Evolutionary conservation across 1,140 invertebrate species (phyloP).

Genomic region (Aplysia californica): DNA sequence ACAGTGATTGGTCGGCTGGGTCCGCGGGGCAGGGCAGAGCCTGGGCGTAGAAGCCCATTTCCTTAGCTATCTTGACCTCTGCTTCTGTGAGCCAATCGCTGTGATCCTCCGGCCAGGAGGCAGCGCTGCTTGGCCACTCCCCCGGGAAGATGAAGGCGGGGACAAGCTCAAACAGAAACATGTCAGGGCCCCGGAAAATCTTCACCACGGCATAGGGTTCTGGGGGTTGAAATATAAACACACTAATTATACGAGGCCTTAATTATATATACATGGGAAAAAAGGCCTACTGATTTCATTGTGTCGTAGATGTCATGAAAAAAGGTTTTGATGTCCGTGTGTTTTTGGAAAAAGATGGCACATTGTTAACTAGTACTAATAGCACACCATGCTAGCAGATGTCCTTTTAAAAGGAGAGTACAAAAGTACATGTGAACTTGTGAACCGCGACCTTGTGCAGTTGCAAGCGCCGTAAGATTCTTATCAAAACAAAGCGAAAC

Average conservation of each 20-base stretch:
- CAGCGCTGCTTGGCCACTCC: slow-evolving; percentile 29
- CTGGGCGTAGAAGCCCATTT: slow-evolving; percentile 32
- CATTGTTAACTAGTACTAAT: too few species aligned
- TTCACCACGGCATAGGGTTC: slow-evolving; percentile 38
- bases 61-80: slow-evolving; percentile 14
- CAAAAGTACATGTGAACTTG: too few species aligned
- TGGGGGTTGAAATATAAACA: slow-evolving; percentile 7
- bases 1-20: slow-evolving; percentile 16
- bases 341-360: too few species aligned
- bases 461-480: too few species aligned
- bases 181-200: slow-evolving; percentile 11
- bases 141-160: slow-evolving; percentile 34
- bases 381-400: too few species aligned
- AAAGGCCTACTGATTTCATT: background rate
- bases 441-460: too few species aligned
- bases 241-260: background rate
- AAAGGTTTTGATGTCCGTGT: too few species aligned
- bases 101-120: slow-evolving; percentile 2
- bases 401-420: too few species aligned
- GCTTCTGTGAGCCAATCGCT: slow-evolving; percentile 32
- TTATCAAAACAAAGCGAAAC: too few species aligned
- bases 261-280: background rate
- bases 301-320: too few species aligned
- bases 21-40: slow-evolving; percentile 19
- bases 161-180: slow-evolving; percentile 31